phyloP scores from a whole-genome alignment of 2,797 vertebrate species.

The Rachycentron canadum region DNA sequence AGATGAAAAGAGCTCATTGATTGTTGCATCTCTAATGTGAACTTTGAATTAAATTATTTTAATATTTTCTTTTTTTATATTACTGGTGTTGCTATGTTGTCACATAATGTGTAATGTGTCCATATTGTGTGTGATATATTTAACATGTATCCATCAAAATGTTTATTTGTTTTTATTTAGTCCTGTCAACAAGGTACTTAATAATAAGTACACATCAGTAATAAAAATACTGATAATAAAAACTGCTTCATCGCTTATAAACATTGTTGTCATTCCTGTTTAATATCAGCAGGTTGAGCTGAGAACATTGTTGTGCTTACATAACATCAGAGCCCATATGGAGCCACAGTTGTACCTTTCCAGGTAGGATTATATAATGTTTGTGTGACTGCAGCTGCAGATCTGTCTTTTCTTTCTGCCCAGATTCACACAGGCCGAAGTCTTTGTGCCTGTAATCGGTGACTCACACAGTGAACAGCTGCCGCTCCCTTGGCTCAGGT shows the following conservation, averaged over 20 bases:
- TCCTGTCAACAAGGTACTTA: not conserved
- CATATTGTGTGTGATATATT: not conserved
- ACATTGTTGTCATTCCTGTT: not conserved
- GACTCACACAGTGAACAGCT: constrained; percentile 59
- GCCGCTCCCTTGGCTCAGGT: constrained; percentile 63
- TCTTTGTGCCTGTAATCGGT: constrained; percentile 43
- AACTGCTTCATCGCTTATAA: not conserved
- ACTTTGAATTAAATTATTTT: not conserved
- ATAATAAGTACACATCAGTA: rapidly evolving
- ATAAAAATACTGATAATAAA: not conserved
- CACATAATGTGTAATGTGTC: not conserved
- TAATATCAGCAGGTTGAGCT: not conserved
- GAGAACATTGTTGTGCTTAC: not conserved
- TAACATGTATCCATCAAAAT: not conserved
- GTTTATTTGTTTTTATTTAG: not conserved
- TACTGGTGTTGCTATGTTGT: not conserved
- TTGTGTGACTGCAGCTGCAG: not conserved
- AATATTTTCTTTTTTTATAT: too few species aligned
- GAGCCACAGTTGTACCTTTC: not conserved
- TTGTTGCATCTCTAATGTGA: not conserved
- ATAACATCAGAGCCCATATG: not conserved
- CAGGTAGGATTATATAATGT: constrained; percentile 22
- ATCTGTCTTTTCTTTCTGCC: not conserved
- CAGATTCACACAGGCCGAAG: constrained; percentile 14
- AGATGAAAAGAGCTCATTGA: not conserved